phyloP scores from a whole-genome alignment of 2,113 vertebrate genomes.

The Larimichthys crocea region DNA sequence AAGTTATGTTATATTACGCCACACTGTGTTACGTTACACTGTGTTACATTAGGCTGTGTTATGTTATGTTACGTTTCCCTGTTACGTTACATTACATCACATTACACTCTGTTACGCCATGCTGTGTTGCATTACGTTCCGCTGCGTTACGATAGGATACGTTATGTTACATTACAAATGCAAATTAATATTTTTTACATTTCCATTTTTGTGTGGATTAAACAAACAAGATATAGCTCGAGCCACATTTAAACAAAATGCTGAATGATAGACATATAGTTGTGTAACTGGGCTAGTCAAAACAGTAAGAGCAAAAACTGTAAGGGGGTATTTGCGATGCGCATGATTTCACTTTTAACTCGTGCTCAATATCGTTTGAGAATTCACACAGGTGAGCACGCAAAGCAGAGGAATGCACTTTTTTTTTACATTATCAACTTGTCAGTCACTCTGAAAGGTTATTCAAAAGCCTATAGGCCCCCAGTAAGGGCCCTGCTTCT shows the following conservation, averaged over 20 bases:
- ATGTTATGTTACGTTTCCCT: no score
- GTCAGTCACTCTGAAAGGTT: constrained; percentile 75
- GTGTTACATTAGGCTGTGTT: no score
- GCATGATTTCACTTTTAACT: constrained; percentile 56
- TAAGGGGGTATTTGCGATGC: constrained; percentile 29
- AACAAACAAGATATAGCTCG: no score
- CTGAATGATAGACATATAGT: not conserved
- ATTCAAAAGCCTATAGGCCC: constrained; percentile 66
- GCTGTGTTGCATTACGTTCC: no score
- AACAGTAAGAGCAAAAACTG: not conserved
- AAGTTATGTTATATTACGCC: no score
- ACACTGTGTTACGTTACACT: no score
- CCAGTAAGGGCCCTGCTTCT: constrained; percentile 68
- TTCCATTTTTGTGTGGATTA: no score
- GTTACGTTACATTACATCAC: no score
- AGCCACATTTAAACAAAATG: not conserved
- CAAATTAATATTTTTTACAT: no score
- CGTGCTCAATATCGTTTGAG: constrained; percentile 39
- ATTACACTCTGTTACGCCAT: no score
- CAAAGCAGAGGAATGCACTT: constrained; percentile 70
- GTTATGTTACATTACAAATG: no score
- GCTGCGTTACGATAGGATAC: no score
- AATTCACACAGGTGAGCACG: constrained; percentile 70
- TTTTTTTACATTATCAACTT: constrained; percentile 66
- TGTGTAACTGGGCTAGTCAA: constrained; percentile 16